phyloP scores from a whole-genome alignment of 2,797 vertebrate species.

The Stomatorhinus walkeri region DNA sequence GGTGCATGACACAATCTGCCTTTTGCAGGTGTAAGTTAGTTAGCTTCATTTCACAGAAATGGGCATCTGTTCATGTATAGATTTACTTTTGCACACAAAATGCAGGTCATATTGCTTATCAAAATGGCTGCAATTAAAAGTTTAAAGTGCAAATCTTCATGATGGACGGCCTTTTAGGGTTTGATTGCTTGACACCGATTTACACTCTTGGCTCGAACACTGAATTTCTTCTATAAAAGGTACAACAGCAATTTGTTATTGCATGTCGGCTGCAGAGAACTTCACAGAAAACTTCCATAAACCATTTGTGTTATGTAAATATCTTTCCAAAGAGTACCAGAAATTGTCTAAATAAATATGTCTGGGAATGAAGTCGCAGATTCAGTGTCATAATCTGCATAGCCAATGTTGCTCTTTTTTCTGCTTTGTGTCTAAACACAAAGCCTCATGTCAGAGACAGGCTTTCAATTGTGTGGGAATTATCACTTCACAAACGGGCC shows the following conservation, averaged over 20 bases:
- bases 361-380: slow-evolving; percentile 33
- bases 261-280: not conserved
- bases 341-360: slow-evolving; percentile 4
- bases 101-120: not conserved
- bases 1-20: not conserved
- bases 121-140: not conserved
- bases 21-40: not conserved
- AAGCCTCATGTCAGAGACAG: slow-evolving; percentile 44
- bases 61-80: not conserved
- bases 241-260: not conserved
- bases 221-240: not conserved
- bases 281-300: not conserved
- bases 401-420: slow-evolving; percentile 46
- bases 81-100: not conserved
- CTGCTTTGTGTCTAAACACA: slow-evolving; percentile 54
- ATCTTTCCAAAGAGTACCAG: not conserved
- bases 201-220: not conserved
- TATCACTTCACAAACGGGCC: slow-evolving; percentile 40
- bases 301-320: not conserved
- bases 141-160: not conserved
- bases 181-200: slow-evolving; percentile 2
- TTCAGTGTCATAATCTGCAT: slow-evolving; percentile 47
- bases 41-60: not conserved
- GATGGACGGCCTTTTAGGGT: not conserved
- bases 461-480: slow-evolving; percentile 47